These are phyloP conservation scores for Perizoma affinitatum DNA, from an alignment of 2,888 invertebrate species.

Conservation along the genomic window DNA sequence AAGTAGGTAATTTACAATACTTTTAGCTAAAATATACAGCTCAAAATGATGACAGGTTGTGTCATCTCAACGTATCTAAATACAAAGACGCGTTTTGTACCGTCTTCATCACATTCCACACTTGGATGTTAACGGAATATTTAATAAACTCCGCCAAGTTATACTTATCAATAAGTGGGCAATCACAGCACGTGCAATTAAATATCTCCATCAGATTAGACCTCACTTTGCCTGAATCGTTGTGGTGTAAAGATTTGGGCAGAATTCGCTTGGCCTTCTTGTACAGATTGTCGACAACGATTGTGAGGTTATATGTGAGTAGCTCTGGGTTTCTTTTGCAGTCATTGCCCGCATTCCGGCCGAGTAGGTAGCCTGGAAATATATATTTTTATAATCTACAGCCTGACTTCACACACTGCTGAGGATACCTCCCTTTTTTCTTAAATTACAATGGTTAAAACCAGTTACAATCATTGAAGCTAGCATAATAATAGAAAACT, in stretches of 20 bases:
- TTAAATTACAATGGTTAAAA: too few relatives aligned
- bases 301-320: slow-evolving; percentile 62
- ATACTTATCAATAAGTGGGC: slow-evolving; percentile 50
- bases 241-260: slow-evolving; percentile 66
- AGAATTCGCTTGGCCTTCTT: slow-evolving; percentile 66
- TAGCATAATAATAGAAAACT: too few relatives aligned
- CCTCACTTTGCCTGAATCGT: slow-evolving; percentile 62
- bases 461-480: too few relatives aligned
- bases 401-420: too few relatives aligned
- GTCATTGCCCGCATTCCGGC: slow-evolving; percentile 63
- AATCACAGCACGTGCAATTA: slow-evolving; percentile 57
- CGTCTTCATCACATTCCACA: slow-evolving; percentile 60
- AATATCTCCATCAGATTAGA: slow-evolving; percentile 60
- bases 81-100: slow-evolving; percentile 66
- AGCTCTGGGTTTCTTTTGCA: slow-evolving; percentile 58
- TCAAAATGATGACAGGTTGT: too few relatives aligned
- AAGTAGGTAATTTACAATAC: too few relatives aligned
- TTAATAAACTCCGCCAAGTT: slow-evolving; percentile 64
- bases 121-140: slow-evolving; percentile 61
- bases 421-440: too few relatives aligned
- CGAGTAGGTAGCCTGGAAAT: slow-evolving; percentile 70
- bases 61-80: slow-evolving; percentile 72
- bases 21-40: too few relatives aligned
- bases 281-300: slow-evolving; percentile 60
- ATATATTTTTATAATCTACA: too few relatives aligned